Evolutionary conservation across 2,888 invertebrate species (phyloP).

Genomic region (Unio delphinus): DNA sequence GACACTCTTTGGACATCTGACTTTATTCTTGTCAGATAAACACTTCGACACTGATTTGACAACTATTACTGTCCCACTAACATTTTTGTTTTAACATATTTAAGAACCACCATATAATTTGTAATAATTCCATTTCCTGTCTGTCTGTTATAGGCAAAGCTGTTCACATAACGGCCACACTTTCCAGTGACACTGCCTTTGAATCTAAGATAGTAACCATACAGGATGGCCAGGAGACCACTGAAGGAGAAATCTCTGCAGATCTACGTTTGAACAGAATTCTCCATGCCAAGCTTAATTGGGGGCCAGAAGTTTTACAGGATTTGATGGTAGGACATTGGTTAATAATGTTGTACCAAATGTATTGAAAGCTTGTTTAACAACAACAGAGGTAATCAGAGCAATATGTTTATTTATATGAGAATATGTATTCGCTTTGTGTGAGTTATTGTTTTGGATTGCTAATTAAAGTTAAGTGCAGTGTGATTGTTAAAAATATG

Average conservation of each 20-base stretch:
- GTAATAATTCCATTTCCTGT: background rate
- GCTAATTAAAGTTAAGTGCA: too few species aligned
- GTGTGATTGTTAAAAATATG: too few species aligned
- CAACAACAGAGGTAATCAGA: too few species aligned
- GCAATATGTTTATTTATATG: too few species aligned
- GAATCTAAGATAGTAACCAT: slow-evolving; percentile 40
- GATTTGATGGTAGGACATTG: slow-evolving; percentile 41
- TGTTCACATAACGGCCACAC: slow-evolving; percentile 46
- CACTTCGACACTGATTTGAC: too few species aligned
- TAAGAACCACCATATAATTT: background rate
- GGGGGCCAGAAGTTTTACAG: slow-evolving; percentile 47
- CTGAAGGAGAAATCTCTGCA: slow-evolving; percentile 43
- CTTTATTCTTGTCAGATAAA: too few species aligned
- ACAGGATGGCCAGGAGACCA: slow-evolving; percentile 17
- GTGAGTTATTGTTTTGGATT: too few species aligned
- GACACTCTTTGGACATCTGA: too few species aligned
- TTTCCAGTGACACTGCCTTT: slow-evolving; percentile 46
- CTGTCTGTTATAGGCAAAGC: slow-evolving; percentile 18
- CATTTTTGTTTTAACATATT: background rate
- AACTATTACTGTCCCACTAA: too few species aligned
- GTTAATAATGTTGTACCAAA: too few species aligned
- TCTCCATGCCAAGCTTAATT: slow-evolving; percentile 48
- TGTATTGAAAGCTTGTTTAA: too few species aligned
- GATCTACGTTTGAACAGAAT: slow-evolving; percentile 42
- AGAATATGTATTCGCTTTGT: too few species aligned